Percentiles rank a stretch among this genome's conserved stretches.
Conservation (phyloP, 2,888 invertebrate genomes). For the Listrodromus nycthemerus region DNA sequence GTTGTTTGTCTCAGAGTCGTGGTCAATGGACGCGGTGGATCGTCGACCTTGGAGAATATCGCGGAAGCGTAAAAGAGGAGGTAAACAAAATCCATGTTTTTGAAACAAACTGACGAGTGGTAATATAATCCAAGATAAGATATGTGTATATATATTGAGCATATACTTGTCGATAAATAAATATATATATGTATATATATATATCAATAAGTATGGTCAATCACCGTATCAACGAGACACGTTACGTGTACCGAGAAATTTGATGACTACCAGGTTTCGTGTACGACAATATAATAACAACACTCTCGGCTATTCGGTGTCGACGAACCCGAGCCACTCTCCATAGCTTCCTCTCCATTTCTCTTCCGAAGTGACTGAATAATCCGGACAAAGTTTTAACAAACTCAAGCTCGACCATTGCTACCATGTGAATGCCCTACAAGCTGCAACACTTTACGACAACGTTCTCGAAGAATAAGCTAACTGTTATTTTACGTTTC, state of each 20-base stretch:
- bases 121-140: neutral
- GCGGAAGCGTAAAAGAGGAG: neutral
- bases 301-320: constrained; percentile 55
- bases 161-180: no score
- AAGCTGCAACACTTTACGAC: neutral
- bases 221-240: neutral
- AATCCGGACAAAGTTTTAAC: constrained; percentile 23
- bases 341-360: neutral
- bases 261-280: constrained; percentile 11
- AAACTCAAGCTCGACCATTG: neutral
- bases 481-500: constrained; percentile 82
- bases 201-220: no score
- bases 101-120: neutral
- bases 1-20: constrained; percentile 23
- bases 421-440: neutral
- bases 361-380: neutral
- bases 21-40: constrained; percentile 41
- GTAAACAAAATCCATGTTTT: constrained; percentile 7
- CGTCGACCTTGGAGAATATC: constrained; percentile 38
- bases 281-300: constrained; percentile 45
- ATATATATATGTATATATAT: no score
- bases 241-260: constrained; percentile 25
- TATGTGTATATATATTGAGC: neutral
- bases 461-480: constrained; percentile 43
- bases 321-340: constrained; percentile 59